Evolutionary conservation across 2,113 vertebrate species (phyloP), one percentile per base, ranked within the genome.

Genomic region (Nipponia nippon): DNA sequence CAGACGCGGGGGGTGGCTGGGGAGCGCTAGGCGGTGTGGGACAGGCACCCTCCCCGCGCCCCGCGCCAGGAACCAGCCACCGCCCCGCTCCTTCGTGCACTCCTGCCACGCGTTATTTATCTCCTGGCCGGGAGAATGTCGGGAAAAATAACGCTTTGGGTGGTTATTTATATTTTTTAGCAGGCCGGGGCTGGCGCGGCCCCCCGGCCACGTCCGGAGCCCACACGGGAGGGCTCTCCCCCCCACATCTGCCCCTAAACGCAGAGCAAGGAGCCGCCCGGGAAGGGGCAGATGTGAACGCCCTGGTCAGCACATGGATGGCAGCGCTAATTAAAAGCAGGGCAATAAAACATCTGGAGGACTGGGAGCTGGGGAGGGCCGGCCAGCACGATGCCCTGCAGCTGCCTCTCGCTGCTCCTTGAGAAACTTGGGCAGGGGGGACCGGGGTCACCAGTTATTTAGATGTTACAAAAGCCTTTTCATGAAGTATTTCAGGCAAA

Each of bases 311-410:
- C 72, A 7, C 16, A 9, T 2, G 38, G 83, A 38, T 73, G 83
- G 89, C 53, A 42, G 83, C 10, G 84, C 61, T 93, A 85, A 96
- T 89, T 85, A 75, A 86, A 91, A 70, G 13, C 87, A 65, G 71
- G 61, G 91, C 16, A 89, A 96, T 95, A 73, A 95, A 96, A 93
- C 91, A 89, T 93, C 95, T 95, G 95, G 84, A 93, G 79, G 50
- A 19, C 27, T 6, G 78, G 34, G 77, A 87, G 67, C 6, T 0
- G 59, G 71, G 61, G 38, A 58, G 70, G 58, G 56, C 42, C 5
- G 11, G 87, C 42, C 72, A 0, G 71, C 59, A 38, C 6, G 3
- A 40, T 25, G 26, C 82, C 86, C 89, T 8, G 10, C 95, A 94
- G 90, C 90, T 90, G 91, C 76, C 62, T 77, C 83, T 77, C 4